Evolutionary conservation across 2,888 invertebrate species (phyloP).

Genomic region (Halocaridina rubra): DNA sequence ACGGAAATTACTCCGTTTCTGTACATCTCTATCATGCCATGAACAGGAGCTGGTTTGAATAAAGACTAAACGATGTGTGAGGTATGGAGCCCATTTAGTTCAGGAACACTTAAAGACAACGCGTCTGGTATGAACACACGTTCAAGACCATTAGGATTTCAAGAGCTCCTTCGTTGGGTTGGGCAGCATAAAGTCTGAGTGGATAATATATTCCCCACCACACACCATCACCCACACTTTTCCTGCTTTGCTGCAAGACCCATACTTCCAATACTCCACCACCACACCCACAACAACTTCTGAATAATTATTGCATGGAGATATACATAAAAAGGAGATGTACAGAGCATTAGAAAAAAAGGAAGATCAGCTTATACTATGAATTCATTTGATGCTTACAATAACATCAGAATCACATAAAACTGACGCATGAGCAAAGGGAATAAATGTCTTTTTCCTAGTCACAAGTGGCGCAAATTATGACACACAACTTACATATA

Average conservation of each 20-base stretch:
- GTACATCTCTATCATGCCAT: no score
- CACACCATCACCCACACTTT: neutral
- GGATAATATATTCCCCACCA: no score
- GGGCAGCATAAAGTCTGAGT: no score
- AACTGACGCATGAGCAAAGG: slow-evolving; percentile 56
- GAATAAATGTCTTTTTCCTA: slow-evolving; percentile 4
- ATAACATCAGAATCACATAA: slow-evolving; percentile 48
- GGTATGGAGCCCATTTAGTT: no score
- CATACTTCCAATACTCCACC: neutral
- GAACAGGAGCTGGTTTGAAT: no score
- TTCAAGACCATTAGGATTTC: no score
- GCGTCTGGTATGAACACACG: no score
- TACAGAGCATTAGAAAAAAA: slow-evolving; percentile 37
- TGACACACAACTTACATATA: slow-evolving; percentile 28
- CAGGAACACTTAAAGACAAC: no score
- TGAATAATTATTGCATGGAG: slow-evolving; percentile 50
- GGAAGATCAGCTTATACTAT: slow-evolving; percentile 29
- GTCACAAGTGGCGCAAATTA: neutral
- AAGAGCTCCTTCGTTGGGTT: no score
- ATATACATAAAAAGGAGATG: slow-evolving; percentile 12
- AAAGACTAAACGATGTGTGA: no score
- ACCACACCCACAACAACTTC: neutral
- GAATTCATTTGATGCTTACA: slow-evolving; percentile 44
- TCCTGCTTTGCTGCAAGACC: slow-evolving; percentile 9
- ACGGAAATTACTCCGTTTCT: no score